phyloP scores from a whole-genome alignment of 2,113 vertebrate species.

The Spheniscus mendiculus region DNA sequence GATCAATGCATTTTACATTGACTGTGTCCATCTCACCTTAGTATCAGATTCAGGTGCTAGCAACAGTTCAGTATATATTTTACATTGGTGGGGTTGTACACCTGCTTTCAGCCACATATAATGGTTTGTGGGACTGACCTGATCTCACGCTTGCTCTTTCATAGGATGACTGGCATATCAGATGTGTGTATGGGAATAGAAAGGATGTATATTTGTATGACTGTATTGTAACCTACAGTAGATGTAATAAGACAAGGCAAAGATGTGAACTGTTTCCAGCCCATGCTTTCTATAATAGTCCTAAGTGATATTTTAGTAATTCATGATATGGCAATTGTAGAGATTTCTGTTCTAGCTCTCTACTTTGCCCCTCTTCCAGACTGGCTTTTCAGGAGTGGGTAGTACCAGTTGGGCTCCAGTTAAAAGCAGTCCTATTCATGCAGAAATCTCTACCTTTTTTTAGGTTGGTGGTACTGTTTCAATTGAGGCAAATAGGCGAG shows the following conservation, averaged over 20 bases:
- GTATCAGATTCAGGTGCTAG: neutral
- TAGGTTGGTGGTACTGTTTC: neutral
- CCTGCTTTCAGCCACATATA: neutral
- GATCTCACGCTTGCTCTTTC: neutral
- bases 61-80: neutral
- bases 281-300: neutral
- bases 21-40: neutral
- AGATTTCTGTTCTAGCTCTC: neutral
- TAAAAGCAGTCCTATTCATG: neutral
- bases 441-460: neutral
- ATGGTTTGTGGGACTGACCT: neutral
- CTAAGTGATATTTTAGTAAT: neutral
- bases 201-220: neutral
- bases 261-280: neutral
- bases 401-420: neutral
- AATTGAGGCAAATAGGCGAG: neutral
- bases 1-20: neutral
- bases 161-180: neutral
- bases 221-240: neutral
- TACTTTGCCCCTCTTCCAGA: neutral
- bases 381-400: neutral
- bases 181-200: neutral
- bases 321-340: neutral
- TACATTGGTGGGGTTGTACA: neutral
- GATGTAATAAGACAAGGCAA: neutral